A percentile compares a stretch with the other conserved stretches of the same genome.
Conservation (phyloP, 2,888 invertebrate genomes). For the Teleogryllus oceanicus region DNA sequence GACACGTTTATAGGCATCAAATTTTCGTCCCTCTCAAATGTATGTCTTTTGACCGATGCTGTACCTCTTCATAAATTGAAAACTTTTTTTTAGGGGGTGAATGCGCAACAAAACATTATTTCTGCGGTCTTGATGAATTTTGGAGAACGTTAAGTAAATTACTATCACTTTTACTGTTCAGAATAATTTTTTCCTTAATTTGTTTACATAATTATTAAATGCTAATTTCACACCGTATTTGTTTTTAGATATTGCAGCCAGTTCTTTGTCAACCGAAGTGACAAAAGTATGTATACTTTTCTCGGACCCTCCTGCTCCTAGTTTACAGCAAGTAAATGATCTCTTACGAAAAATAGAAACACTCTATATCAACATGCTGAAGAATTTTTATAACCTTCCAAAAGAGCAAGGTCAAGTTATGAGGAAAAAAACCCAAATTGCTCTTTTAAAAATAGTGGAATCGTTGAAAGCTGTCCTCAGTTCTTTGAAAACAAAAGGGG, state of each 20-base stretch:
- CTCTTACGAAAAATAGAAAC: constrained; percentile 30
- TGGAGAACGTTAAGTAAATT: constrained; percentile 28
- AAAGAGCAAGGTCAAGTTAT: constrained; percentile 32
- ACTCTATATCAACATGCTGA: constrained; percentile 27
- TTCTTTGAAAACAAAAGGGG: constrained; percentile 32
- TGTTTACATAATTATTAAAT: not conserved
- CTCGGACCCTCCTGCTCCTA: constrained; percentile 31
- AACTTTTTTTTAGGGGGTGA: constrained; percentile 20
- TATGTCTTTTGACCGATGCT: not conserved
- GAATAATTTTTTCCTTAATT: not conserved
- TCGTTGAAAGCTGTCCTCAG: constrained; percentile 26
- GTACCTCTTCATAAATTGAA: not conserved
- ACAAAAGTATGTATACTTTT: constrained; percentile 33
- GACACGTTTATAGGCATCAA: not conserved
- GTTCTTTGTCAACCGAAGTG: constrained; percentile 33
- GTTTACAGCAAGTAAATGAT: constrained; percentile 23
- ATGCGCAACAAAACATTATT: not conserved
- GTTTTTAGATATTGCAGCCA: constrained; percentile 26
- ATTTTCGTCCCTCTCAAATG: too few relatives aligned
- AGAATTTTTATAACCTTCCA: constrained; percentile 31
- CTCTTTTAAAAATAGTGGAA: constrained; percentile 27
- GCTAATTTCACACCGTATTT: not conserved
- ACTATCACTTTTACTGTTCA: not conserved
- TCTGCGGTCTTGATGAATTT: constrained; percentile 26
- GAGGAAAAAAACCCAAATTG: constrained; percentile 29